Evolutionary conservation across 2,797 vertebrate genomes (phyloP).

Genomic region (Sphaeramia orbicularis): DNA sequence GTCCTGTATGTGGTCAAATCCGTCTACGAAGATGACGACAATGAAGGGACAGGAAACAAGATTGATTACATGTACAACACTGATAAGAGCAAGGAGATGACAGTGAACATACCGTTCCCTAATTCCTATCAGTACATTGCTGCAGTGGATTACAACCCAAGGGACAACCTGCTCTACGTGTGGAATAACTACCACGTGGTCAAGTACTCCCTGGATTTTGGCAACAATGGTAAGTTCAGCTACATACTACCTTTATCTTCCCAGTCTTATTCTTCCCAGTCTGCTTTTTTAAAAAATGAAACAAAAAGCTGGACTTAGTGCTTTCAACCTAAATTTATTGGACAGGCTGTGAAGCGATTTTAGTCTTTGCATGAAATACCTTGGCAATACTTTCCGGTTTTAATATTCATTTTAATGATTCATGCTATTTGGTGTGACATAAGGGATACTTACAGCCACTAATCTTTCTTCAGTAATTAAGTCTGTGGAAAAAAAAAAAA

Average conservation of each 20-base stretch:
- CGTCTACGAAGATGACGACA: slow-evolving; percentile 98
- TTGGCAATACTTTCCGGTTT: slow-evolving; percentile 33
- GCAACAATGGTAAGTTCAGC: slow-evolving; percentile 90
- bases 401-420: slow-evolving; percentile 49
- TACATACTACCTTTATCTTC: neutral
- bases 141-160: slow-evolving; percentile 99
- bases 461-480: slow-evolving; percentile 62
- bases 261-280: neutral
- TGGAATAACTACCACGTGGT: slow-evolving; percentile 99
- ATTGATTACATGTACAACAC: slow-evolving; percentile 99
- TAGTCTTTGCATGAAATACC: slow-evolving; percentile 33
- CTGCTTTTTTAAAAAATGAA: neutral
- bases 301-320: slow-evolving; percentile 1
- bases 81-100: slow-evolving; percentile 93
- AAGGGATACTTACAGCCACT: slow-evolving; percentile 61
- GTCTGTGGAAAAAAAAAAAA: slow-evolving; percentile 65
- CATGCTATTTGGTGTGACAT: slow-evolving; percentile 49
- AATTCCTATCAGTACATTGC: slow-evolving; percentile 99
- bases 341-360: slow-evolving; percentile 28
- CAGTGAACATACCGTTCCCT: slow-evolving; percentile 94
- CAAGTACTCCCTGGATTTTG: slow-evolving; percentile 97
- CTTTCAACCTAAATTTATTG: slow-evolving; percentile 5
- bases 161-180: slow-evolving; percentile 97
- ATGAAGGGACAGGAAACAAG: slow-evolving; percentile 98
- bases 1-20: slow-evolving; percentile 93